Evolutionary conservation across 2,113 vertebrate genomes (phyloP).

Genomic region (Dendropsophus ebraccatus): DNA sequence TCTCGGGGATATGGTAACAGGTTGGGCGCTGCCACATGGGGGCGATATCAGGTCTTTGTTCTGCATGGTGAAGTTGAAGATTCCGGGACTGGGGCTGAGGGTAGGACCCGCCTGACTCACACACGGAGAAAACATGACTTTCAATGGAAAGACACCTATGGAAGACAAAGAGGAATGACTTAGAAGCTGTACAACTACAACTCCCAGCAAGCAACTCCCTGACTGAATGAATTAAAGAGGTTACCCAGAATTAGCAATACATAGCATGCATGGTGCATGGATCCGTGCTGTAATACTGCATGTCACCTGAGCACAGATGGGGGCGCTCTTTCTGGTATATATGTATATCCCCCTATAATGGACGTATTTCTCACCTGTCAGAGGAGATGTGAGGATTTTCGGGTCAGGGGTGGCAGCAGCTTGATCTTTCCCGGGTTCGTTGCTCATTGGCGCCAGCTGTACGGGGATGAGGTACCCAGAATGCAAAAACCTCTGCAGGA

Average conservation of each 20-base stretch:
- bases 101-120: slow-evolving; percentile 66
- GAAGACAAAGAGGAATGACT: not conserved
- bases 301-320: no score
- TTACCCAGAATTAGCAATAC: no score
- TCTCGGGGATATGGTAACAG: slow-evolving; percentile 62
- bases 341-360: no score
- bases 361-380: slow-evolving; percentile 82
- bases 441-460: slow-evolving; percentile 76
- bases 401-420: slow-evolving; percentile 73
- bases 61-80: slow-evolving; percentile 91
- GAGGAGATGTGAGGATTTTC: slow-evolving; percentile 79
- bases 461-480: slow-evolving; percentile 91
- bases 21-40: slow-evolving; percentile 64
- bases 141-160: slow-evolving; percentile 82
- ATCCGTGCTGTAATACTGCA: no score
- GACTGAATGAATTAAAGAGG: no score
- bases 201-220: not conserved
- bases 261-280: no score
- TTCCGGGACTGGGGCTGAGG: slow-evolving; percentile 78
- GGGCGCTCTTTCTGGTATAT: no score
- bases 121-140: slow-evolving; percentile 74
- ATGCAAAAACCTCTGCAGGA: slow-evolving; percentile 80
- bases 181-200: not conserved
- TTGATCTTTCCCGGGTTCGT: slow-evolving; percentile 70
- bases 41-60: slow-evolving; percentile 85